Percentiles rank a stretch among this genome's conserved stretches.
Evolutionary conservation across 2,113 vertebrate species (phyloP).

Genomic region (Peromyscus polionotus): DNA sequence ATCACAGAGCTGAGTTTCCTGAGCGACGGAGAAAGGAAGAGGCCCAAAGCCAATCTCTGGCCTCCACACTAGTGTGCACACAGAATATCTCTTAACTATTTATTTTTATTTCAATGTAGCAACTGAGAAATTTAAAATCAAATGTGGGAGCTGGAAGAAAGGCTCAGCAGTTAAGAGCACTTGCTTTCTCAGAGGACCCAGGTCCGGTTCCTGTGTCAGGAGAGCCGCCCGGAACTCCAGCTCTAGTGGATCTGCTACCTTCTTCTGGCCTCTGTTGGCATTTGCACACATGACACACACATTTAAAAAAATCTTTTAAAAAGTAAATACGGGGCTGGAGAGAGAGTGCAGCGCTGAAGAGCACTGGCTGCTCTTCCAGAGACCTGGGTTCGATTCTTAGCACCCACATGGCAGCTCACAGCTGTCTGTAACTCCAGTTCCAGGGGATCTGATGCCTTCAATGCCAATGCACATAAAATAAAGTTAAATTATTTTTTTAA

Average conservation of each 20-base stretch:
- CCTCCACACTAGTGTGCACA: not conserved
- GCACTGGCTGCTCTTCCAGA: too few relatives aligned
- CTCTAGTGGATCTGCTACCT: not conserved
- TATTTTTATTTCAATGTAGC: conserved; percentile 36
- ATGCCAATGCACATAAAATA: too few relatives aligned
- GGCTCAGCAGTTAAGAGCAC: not conserved
- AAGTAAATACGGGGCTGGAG: not conserved
- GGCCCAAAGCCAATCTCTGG: not conserved
- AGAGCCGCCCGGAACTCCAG: not conserved
- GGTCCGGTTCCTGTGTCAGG: not conserved
- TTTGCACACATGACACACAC: not conserved
- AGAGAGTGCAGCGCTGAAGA: too few relatives aligned
- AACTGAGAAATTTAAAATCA: conserved; percentile 33
- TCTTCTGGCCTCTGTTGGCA: not conserved
- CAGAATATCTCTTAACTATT: not conserved
- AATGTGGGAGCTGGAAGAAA: not conserved
- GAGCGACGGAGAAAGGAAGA: not conserved
- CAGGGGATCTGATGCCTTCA: too few relatives aligned
- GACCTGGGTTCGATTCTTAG: too few relatives aligned
- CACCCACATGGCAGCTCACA: too few relatives aligned
- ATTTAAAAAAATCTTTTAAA: not conserved
- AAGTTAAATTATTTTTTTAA: too few relatives aligned
- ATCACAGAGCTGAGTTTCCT: not conserved
- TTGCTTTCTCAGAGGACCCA: too few relatives aligned
- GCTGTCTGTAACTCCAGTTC: too few relatives aligned